Base-by-base conservation (phyloP, 2,888 invertebrate genomes). In the Drosophila glabriapex region DNA sequence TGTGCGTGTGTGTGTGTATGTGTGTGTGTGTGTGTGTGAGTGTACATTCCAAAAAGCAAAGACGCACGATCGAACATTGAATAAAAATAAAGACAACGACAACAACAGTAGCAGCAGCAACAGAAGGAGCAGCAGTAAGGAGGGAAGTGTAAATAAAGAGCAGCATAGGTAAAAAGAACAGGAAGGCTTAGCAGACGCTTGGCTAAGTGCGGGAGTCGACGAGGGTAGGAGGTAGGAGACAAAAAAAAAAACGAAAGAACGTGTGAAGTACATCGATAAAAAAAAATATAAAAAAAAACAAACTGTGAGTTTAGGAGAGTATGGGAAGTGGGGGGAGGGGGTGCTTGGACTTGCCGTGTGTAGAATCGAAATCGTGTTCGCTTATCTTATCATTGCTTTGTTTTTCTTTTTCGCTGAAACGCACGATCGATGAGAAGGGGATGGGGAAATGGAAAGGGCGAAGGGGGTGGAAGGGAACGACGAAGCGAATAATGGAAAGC, bases 111-210 rank as follows among this genome's bases (percentile, higher is more conserved):
- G 37, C 3, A 37, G 19, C 37, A 6, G 35, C 59, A 63, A 28
- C 49, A 46, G 46, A 46, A 46, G 25, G 55, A 67, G 33, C 50
- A 64, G 22, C 37, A 67, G 35, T 29, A 52, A 54, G 41, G 52
- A 63, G 59, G 53, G 43, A 64, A 68, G 70, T 75, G 76, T 75
- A 82, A 87, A 85, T 82, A 82, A 82, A 76, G 49, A 76, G 82
- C 59, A 78, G 55, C 59, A 60, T 61, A 62, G 68, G 72, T 72
- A 66, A 78, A 66, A 74, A 71, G 70, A 82, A 80, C 88, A 83
- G 83, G 85, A 84, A 84, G 88, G 83, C 88, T 84, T 84, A 83
- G 76, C 68, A 75, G 41, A 43, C 43, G 37, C 25, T 46, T n/a
- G 37, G 10, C 7, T 22, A 19, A 33, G 49, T 35, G 46, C 46